These are phyloP conservation scores for Erebia aethiops DNA, from an alignment of 2,888 invertebrate species.

Conservation along the genomic window DNA sequence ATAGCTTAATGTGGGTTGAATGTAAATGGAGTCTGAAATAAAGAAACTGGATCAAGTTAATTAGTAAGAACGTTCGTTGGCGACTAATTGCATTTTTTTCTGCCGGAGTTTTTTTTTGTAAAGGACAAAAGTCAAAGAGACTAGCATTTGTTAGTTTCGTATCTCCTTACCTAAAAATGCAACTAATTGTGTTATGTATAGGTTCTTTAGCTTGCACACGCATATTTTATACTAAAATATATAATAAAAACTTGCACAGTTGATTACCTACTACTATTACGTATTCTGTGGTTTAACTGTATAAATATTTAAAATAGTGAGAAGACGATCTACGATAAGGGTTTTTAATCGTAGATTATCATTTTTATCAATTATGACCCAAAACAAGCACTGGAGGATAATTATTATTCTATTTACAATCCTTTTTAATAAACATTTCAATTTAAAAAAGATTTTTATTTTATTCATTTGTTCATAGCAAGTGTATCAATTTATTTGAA, in stretches of 20 bases:
- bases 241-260: no score
- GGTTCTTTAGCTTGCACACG: no score
- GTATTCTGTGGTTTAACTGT: no score
- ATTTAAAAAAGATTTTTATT: background rate
- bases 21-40: constrained; percentile 59
- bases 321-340: no score
- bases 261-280: no score
- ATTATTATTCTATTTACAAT: background rate
- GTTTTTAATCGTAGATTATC: no score
- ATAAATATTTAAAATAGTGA: no score
- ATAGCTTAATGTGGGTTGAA: constrained; percentile 49
- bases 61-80: constrained; percentile 71
- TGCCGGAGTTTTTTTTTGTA: constrained; percentile 53
- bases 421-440: background rate
- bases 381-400: background rate
- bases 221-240: no score
- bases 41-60: constrained; percentile 74
- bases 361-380: no score
- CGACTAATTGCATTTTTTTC: constrained; percentile 73
- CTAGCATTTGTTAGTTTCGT: constrained; percentile 33
- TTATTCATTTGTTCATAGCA: background rate
- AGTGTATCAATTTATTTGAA: background rate
- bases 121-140: constrained; percentile 67
- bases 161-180: background rate
- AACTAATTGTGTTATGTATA: background rate